Conservation (phyloP, 2,113 vertebrate species). For the Dipodomys merriami region DNA sequence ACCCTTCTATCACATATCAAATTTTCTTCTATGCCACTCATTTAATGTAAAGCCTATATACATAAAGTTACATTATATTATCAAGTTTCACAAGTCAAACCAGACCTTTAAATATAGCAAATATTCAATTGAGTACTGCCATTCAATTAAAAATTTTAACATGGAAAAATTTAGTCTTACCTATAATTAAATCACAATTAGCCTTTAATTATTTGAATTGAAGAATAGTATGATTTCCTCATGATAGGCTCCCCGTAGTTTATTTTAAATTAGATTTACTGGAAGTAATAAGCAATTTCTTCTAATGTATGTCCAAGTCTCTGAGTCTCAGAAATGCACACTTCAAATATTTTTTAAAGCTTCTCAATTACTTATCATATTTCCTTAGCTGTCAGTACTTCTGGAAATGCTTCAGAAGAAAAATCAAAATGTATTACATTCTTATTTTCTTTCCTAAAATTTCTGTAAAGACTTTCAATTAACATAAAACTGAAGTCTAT, state of each 20-base stretch:
- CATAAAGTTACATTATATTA: neutral
- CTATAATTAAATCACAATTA: conserved; percentile 74
- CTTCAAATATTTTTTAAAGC: conserved; percentile 26
- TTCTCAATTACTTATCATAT: conserved; percentile 47
- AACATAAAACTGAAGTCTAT: conserved; percentile 35
- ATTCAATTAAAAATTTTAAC: conserved; percentile 60
- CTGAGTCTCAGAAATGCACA: conserved; percentile 23
- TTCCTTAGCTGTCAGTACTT: conserved; percentile 35
- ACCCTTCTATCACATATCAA: conserved; percentile 34
- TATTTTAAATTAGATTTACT: conserved; percentile 72
- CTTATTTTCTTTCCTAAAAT: neutral
- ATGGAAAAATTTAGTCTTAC: conserved; percentile 57
- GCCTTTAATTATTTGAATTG: conserved; percentile 68
- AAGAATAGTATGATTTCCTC: conserved; percentile 66
- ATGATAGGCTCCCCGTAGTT: conserved; percentile 50
- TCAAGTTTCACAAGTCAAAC: neutral
- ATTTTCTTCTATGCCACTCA: neutral
- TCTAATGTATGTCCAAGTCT: conserved; percentile 52
- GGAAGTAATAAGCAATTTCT: conserved; percentile 66
- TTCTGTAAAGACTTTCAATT: neutral
- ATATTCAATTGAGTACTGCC: neutral
- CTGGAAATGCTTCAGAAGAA: conserved; percentile 43
- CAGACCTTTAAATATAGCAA: conserved; percentile 37
- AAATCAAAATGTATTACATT: neutral
- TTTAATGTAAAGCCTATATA: neutral